phyloP scores from a whole-genome alignment of 2,888 invertebrate species.

The Cantharis nigra region DNA sequence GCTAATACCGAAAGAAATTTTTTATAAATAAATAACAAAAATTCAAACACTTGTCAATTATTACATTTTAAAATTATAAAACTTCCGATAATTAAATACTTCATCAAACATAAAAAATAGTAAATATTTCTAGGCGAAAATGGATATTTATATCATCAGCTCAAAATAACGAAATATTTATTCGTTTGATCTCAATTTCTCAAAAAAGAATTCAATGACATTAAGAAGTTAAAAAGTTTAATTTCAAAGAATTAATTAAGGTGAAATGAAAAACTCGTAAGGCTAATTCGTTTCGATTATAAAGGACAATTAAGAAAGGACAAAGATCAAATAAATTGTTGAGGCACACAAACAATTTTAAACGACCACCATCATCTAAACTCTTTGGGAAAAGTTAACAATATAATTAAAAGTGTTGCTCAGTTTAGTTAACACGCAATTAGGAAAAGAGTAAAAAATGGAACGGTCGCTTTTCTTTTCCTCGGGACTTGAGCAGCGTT shows the following conservation, averaged over 20 bases:
- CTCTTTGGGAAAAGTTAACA: background rate
- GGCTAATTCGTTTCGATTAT: constrained; percentile 1
- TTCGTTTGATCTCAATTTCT: constrained; percentile 3
- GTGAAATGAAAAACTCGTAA: background rate
- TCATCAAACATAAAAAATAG: background rate
- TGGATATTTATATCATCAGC: background rate
- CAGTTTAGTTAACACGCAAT: background rate
- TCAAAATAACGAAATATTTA: background rate
- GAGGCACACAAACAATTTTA: constrained; percentile 4
- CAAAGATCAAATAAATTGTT: constrained; percentile 5
- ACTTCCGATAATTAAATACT: background rate
- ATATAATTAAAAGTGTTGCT: background rate
- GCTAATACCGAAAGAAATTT: too few species aligned
- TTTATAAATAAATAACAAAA: background rate
- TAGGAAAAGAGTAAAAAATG: background rate
- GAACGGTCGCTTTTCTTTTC: background rate
- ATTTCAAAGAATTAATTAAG: background rate
- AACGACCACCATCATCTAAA: constrained; percentile 1
- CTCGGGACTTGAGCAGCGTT: background rate
- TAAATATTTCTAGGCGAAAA: background rate
- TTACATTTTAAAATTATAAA: background rate
- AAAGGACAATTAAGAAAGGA: background rate
- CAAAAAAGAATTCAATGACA: background rate
- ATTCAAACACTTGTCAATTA: background rate
- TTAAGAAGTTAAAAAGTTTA: background rate